Conservation (phyloP, 2,113 vertebrate genomes). For the Clinocottus analis region DNA sequence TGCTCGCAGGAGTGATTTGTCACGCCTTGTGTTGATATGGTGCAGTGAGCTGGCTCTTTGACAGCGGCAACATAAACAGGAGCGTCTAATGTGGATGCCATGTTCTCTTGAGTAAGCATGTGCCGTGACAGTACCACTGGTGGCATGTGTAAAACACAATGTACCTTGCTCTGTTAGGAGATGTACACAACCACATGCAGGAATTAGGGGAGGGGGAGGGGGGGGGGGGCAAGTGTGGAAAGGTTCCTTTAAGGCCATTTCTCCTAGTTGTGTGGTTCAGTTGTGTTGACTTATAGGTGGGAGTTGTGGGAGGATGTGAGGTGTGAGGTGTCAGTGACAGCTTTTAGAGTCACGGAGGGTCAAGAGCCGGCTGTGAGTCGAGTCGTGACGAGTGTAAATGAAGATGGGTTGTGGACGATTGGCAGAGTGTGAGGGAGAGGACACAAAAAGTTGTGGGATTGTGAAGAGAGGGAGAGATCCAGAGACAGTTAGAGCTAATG, state of each 20-base stretch:
- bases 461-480: conserved; percentile 52
- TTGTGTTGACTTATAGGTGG: conserved; percentile 38
- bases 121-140: background rate
- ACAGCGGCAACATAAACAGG: conserved; percentile 51
- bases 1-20: conserved; percentile 56
- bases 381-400: conserved; percentile 30
- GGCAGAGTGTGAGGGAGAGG: conserved; percentile 36
- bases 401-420: conserved; percentile 43
- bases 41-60: conserved; percentile 60
- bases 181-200: background rate
- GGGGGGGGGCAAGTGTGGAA: conserved; percentile 8
- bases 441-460: conserved; percentile 35
- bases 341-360: conserved; percentile 49
- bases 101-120: conserved; percentile 43
- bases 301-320: conserved; percentile 19
- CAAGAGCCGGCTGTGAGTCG: conserved; percentile 31
- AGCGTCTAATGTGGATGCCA: conserved; percentile 33
- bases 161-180: conserved; percentile 19
- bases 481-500: conserved; percentile 78
- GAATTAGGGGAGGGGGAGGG: background rate
- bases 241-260: background rate
- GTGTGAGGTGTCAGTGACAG: conserved; percentile 41
- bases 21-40: conserved; percentile 56
- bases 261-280: background rate
- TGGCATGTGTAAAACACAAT: conserved; percentile 13